Conservation (phyloP, 2,797 vertebrate genomes). For the Benthosema pterotum region DNA sequence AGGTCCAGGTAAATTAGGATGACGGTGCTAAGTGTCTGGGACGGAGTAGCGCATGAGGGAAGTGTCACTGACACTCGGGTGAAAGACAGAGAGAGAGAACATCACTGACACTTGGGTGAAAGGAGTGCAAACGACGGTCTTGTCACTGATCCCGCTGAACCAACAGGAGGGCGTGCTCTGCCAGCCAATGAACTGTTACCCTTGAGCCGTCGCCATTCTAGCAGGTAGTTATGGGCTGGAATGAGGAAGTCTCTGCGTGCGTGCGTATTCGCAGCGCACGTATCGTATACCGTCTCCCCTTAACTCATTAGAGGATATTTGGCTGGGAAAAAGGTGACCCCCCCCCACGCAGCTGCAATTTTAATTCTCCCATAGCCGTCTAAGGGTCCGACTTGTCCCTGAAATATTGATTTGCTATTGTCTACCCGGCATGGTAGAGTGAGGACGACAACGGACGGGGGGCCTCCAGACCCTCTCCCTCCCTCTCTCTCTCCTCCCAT, state of each 20-base stretch:
- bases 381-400: conserved; percentile 54
- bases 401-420: conserved; percentile 67
- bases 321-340: conserved; percentile 35
- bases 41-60: conserved; percentile 1
- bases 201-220: conserved; percentile 14
- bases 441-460: conserved; percentile 22
- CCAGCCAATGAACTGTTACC: conserved; percentile 2
- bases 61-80: conserved; percentile 8
- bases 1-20: conserved; percentile 68
- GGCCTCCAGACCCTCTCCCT: conserved; percentile 24
- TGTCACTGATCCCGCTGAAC: conserved; percentile 2
- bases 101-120: background rate
- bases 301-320: conserved; percentile 41
- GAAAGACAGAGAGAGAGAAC: conserved; percentile 2
- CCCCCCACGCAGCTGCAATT: conserved; percentile 42
- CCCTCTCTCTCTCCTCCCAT: too few species aligned
- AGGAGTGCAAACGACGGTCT: background rate
- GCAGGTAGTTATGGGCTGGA: background rate
- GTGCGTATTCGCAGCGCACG: background rate
- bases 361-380: conserved; percentile 37
- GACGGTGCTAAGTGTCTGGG: conserved; percentile 46
- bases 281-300: background rate
- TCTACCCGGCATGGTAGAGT: conserved; percentile 46
- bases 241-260: background rate
- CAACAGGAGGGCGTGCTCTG: background rate